Conservation (phyloP, 2,888 invertebrate species). For the Mythimna ferrago region DNA sequence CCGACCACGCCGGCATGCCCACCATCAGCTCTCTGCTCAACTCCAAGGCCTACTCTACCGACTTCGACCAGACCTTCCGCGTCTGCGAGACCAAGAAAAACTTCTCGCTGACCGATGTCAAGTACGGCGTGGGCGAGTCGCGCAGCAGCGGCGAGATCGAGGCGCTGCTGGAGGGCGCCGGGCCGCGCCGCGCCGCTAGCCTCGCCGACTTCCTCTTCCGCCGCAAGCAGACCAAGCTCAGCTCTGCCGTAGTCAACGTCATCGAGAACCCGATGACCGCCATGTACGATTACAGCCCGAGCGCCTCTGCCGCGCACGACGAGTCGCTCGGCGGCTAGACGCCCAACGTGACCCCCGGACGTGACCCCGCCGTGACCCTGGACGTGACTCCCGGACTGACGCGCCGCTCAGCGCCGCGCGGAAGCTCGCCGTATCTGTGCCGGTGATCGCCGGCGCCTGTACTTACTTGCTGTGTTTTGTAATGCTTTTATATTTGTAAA, state of each 20-base stretch:
- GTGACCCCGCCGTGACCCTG: not conserved
- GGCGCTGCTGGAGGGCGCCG: constrained; percentile 60
- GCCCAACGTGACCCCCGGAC: not conserved
- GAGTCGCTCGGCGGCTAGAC: constrained; percentile 33
- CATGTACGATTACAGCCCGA: constrained; percentile 57
- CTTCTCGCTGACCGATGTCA: constrained; percentile 68
- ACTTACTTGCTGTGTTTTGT: constrained; percentile 34
- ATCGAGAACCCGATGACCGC: constrained; percentile 85
- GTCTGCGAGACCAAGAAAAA: constrained; percentile 64
- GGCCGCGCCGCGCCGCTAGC: constrained; percentile 72
- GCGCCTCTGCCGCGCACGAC: constrained; percentile 28
- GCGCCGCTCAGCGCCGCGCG: constrained; percentile 2
- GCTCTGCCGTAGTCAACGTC: constrained; percentile 69
- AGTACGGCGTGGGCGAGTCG: constrained; percentile 65
- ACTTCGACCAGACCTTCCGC: constrained; percentile 63
- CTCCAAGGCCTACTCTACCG: constrained; percentile 75
- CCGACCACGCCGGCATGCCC: constrained; percentile 74
- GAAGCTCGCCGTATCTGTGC: constrained; percentile 12
- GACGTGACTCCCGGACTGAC: constrained; percentile 13
- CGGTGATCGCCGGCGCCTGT: constrained; percentile 1
- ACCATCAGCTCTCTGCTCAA: constrained; percentile 73
- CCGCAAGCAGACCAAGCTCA: constrained; percentile 61
- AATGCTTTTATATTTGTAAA: constrained; percentile 33
- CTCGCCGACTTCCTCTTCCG: constrained; percentile 75
- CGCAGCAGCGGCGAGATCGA: constrained; percentile 74